These are phyloP conservation scores for Hydrochoerus hydrochaeris DNA, from an alignment of 2,113 vertebrate species.

Conservation along the genomic window DNA sequence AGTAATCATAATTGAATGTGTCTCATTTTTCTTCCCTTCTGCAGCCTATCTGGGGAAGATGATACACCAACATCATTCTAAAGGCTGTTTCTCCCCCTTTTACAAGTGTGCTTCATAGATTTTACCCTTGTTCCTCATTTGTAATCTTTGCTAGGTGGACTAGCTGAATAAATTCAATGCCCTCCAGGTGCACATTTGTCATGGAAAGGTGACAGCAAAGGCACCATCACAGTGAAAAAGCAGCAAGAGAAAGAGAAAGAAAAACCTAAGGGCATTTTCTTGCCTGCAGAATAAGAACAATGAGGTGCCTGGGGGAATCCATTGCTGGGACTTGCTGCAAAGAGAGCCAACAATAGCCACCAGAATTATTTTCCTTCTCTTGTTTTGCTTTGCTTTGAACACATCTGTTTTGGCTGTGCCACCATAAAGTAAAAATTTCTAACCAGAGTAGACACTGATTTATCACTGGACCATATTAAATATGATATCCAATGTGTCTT, in stretches of 20 bases:
- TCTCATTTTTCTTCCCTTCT: neutral
- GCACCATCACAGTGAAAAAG: neutral
- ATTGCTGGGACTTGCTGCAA: neutral
- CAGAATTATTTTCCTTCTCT: neutral
- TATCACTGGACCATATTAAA: neutral
- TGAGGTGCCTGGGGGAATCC: neutral
- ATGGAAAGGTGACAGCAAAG: constrained; percentile 36
- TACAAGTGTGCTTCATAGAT: neutral
- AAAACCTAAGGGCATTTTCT: neutral
- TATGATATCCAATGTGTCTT: neutral
- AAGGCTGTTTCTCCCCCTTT: neutral
- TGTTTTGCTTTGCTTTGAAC: neutral
- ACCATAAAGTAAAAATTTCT: constrained; percentile 22
- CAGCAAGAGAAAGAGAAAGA: neutral
- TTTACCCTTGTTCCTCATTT: constrained; percentile 23
- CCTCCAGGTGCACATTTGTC: neutral
- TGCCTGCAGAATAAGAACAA: neutral
- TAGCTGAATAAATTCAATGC: constrained; percentile 63
- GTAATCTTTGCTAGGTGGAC: constrained; percentile 56
- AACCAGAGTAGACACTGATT: neutral
- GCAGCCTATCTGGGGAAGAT: neutral
- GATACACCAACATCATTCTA: neutral
- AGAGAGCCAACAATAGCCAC: neutral
- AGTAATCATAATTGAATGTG: neutral
- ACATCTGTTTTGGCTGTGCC: neutral